Conservation (phyloP, 2,888 invertebrate genomes). For the Pecten maximus region DNA sequence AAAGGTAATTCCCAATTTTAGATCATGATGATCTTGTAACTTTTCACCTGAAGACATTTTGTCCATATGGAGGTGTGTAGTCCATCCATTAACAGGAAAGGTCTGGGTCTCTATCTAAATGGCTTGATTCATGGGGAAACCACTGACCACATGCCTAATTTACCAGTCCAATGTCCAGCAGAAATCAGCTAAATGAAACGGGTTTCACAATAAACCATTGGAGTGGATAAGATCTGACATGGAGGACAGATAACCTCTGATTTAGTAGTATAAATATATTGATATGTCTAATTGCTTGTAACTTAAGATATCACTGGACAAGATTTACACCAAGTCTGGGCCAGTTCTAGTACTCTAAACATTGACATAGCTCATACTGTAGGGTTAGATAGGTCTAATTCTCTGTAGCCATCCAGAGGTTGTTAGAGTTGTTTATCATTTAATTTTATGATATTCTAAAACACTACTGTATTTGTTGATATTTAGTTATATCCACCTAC, state of each 20-base stretch:
- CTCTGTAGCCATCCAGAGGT: too few relatives aligned
- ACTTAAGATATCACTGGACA: slow-evolving; percentile 20
- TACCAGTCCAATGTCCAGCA: not conserved
- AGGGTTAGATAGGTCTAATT: too few relatives aligned
- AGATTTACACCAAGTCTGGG: not conserved
- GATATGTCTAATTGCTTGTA: slow-evolving; percentile 33
- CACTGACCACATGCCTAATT: slow-evolving; percentile 17
- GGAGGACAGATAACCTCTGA: not conserved
- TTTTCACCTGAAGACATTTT: too few relatives aligned
- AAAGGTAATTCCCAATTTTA: too few relatives aligned
- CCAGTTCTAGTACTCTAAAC: not conserved
- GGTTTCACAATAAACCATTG: slow-evolving; percentile 4
- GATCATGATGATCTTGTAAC: too few relatives aligned
- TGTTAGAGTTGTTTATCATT: too few relatives aligned
- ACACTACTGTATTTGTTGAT: too few relatives aligned
- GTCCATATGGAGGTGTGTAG: not conserved
- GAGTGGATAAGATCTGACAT: slow-evolving; percentile 1
- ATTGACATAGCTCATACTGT: not conserved
- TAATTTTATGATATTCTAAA: too few relatives aligned
- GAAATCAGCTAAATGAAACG: slow-evolving; percentile 13
- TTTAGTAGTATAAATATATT: not conserved
- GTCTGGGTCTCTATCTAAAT: not conserved
- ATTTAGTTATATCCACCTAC: too few relatives aligned
- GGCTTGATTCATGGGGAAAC: not conserved
- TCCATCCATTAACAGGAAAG: not conserved